phyloP scores from a whole-genome alignment of 2,888 invertebrate species.

The Opisthograptis luteolata region DNA sequence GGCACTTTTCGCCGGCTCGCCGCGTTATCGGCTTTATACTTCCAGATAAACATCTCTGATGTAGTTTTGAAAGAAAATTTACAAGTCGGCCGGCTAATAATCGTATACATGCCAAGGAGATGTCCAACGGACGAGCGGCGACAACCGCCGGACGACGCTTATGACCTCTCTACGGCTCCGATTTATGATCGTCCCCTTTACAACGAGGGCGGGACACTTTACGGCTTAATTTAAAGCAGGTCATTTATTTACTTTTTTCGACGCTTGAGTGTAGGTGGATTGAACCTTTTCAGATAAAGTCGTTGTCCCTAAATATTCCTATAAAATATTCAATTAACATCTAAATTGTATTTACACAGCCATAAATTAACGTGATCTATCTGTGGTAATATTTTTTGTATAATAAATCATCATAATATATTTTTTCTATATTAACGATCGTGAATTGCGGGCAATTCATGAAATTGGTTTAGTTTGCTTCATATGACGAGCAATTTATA shows the following conservation, averaged over 20 bases:
- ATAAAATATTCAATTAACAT: constrained; percentile 34
- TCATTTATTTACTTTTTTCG: constrained; percentile 47
- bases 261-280: constrained; percentile 31
- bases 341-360: constrained; percentile 33
- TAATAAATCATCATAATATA: constrained; percentile 32
- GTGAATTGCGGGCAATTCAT: constrained; percentile 38
- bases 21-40: constrained; percentile 55
- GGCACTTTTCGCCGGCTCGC: constrained; percentile 42
- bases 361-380: constrained; percentile 27
- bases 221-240: constrained; percentile 75
- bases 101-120: constrained; percentile 71
- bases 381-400: constrained; percentile 27
- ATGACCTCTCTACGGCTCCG: constrained; percentile 68
- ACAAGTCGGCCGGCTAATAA: constrained; percentile 71
- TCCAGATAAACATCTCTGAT: constrained; percentile 70
- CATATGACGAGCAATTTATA: constrained; percentile 27
- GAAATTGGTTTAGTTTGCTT: constrained; percentile 28
- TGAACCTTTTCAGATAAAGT: constrained; percentile 29
- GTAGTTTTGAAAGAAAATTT: constrained; percentile 70
- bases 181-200: constrained; percentile 73
- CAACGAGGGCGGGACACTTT: constrained; percentile 70
- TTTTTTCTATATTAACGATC: constrained; percentile 22
- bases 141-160: constrained; percentile 61
- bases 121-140: constrained; percentile 55
- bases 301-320: constrained; percentile 24